A percentile compares a stretch with the other conserved stretches of the same genome.
These are phyloP conservation scores for Chrysochloris asiatica DNA, from an alignment of 2,113 vertebrate species.

Conservation along the genomic window DNA sequence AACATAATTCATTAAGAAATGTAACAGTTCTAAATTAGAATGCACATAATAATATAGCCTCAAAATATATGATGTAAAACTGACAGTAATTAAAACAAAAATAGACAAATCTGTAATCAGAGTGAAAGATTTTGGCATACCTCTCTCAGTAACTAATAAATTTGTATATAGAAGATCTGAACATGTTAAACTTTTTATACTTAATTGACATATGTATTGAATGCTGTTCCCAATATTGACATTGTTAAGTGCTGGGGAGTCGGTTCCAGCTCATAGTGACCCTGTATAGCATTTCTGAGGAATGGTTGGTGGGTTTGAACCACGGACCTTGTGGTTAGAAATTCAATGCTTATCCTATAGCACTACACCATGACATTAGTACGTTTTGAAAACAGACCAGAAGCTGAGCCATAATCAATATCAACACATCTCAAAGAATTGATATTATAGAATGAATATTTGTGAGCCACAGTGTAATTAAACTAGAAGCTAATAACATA, in stretches of 20 bases:
- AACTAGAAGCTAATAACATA: background rate
- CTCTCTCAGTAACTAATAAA: background rate
- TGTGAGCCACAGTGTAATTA: background rate
- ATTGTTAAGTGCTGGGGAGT: no score
- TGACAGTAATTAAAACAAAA: background rate
- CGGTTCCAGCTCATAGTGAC: no score
- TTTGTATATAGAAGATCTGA: background rate
- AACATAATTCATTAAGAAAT: no score
- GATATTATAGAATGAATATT: background rate
- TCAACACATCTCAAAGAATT: background rate
- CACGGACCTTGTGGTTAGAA: no score
- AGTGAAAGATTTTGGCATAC: background rate
- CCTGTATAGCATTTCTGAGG: no score
- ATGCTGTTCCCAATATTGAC: background rate
- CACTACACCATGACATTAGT: no score
- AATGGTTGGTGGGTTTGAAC: no score
- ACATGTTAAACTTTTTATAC: background rate
- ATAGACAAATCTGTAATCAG: background rate
- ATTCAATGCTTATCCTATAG: no score
- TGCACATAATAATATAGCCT: no score
- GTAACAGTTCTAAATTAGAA: no score
- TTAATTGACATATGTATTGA: background rate
- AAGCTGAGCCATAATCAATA: background rate
- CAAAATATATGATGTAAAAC: no score
- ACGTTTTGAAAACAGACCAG: background rate